Percentiles rank a stretch among this genome's conserved stretches.
These are phyloP conservation scores for Natrix natrix DNA, from an alignment of 2,797 vertebrate genomes.

Conservation along the genomic window DNA sequence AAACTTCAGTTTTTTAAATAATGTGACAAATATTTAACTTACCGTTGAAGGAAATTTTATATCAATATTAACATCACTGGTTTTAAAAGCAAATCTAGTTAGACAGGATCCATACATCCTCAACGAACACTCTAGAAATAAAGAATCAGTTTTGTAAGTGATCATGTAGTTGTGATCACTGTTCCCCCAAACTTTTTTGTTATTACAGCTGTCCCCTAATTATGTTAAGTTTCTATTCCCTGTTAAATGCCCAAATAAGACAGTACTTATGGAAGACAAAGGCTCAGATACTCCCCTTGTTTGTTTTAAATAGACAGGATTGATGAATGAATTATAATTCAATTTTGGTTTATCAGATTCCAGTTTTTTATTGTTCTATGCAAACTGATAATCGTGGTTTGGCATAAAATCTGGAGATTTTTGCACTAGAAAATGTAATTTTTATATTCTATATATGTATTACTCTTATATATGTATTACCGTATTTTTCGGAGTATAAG, in stretches of 20 bases:
- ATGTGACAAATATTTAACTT: constrained; percentile 61
- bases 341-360: background rate
- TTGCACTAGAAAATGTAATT: background rate
- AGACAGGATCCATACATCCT: constrained; percentile 94
- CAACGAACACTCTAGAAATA: constrained; percentile 86
- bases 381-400: background rate
- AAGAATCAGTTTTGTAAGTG: constrained; percentile 38
- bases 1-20: constrained; percentile 3
- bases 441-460: background rate
- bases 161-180: background rate
- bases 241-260: background rate
- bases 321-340: background rate
- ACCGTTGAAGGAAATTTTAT: constrained; percentile 88
- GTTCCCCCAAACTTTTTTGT: background rate
- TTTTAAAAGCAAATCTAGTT: constrained; percentile 94
- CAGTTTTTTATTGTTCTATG: background rate
- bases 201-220: background rate
- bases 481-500: too few species aligned
- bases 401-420: background rate
- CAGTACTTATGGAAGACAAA: background rate
- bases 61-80: constrained; percentile 94
- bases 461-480: background rate
- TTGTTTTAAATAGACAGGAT: background rate
- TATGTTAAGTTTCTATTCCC: background rate
- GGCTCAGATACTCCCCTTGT: background rate